Evolutionary conservation across 2,113 vertebrate species (phyloP).

Genomic region (Symphodus melops): DNA sequence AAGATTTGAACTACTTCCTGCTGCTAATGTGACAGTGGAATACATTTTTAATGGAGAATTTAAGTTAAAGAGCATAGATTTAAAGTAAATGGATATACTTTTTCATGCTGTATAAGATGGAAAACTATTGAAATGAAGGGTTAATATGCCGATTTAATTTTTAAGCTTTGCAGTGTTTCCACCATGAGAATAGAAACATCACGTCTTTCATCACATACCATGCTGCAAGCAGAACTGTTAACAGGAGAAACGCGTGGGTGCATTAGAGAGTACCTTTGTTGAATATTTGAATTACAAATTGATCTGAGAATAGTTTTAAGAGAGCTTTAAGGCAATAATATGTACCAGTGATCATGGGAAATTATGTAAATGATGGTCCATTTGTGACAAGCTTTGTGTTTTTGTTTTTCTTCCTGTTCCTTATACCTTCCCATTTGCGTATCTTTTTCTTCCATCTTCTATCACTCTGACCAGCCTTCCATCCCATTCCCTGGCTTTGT

Average conservation of each 20-base stretch:
- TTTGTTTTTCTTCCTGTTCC: slow-evolving; percentile 22
- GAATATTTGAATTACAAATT: slow-evolving; percentile 67
- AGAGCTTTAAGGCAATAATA: slow-evolving; percentile 48
- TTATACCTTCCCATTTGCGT: slow-evolving; percentile 28
- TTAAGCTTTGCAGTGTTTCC: neutral
- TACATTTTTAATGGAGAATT: neutral
- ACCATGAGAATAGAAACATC: neutral
- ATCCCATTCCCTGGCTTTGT: slow-evolving; percentile 50
- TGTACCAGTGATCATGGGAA: slow-evolving; percentile 35
- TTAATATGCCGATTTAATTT: neutral
- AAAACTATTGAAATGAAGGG: neutral
- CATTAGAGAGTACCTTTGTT: slow-evolving; percentile 13
- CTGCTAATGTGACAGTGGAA: neutral
- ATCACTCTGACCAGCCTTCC: slow-evolving; percentile 51
- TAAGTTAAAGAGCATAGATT: neutral
- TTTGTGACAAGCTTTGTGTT: slow-evolving; percentile 41
- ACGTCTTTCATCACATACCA: neutral
- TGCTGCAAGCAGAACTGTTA: slow-evolving; percentile 13
- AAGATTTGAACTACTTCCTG: neutral
- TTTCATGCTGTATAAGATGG: neutral
- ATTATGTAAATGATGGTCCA: slow-evolving; percentile 55
- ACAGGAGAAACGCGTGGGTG: neutral
- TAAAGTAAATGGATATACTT: neutral
- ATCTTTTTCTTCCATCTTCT: slow-evolving; percentile 39
- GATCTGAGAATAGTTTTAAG: slow-evolving; percentile 60